Evolutionary conservation across 35 echinoderm and acorn worm genomes (phyloP).

Genomic region (Apostichopus parvimensis): DNA sequence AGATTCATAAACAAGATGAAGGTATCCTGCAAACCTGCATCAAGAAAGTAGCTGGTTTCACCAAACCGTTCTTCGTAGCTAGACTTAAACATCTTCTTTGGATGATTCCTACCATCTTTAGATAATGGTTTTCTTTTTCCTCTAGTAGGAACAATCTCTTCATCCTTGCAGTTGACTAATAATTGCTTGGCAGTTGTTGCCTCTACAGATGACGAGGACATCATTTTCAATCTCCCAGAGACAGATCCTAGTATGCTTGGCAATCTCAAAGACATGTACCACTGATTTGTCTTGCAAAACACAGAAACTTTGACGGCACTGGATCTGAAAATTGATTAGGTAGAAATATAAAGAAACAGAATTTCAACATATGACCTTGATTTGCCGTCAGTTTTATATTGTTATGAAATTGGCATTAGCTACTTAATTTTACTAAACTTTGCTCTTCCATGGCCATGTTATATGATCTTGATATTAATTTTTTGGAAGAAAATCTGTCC

Average conservation of each 20-base stretch:
- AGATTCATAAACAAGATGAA: neutral
- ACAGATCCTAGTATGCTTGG: neutral
- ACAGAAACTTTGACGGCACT: too few species aligned
- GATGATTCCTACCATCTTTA: constrained; percentile 12
- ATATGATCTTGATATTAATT: too few species aligned
- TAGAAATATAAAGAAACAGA: too few species aligned
- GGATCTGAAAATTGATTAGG: too few species aligned
- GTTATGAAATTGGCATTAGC: too few species aligned
- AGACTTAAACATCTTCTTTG: constrained; percentile 51
- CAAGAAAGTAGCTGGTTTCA: constrained; percentile 22
- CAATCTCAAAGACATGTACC: too few species aligned
- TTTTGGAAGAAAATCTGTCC: too few species aligned
- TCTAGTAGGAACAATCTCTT: neutral
- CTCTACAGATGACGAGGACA: neutral
- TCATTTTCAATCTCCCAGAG: neutral
- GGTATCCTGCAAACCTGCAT: neutral
- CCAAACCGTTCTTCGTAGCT: constrained; percentile 36
- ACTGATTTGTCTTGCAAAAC: too few species aligned
- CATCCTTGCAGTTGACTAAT: neutral
- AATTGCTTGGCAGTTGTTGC: neutral
- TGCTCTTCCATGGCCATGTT: too few species aligned
- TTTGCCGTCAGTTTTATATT: too few species aligned
- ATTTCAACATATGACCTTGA: too few species aligned
- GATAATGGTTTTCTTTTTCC: constrained; percentile 3
- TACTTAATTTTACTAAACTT: too few species aligned